Evolutionary conservation across 2,113 vertebrate species (phyloP), one percentile per base, ranked within the genome.

Genomic region (Gadus chalcogrammus): DNA sequence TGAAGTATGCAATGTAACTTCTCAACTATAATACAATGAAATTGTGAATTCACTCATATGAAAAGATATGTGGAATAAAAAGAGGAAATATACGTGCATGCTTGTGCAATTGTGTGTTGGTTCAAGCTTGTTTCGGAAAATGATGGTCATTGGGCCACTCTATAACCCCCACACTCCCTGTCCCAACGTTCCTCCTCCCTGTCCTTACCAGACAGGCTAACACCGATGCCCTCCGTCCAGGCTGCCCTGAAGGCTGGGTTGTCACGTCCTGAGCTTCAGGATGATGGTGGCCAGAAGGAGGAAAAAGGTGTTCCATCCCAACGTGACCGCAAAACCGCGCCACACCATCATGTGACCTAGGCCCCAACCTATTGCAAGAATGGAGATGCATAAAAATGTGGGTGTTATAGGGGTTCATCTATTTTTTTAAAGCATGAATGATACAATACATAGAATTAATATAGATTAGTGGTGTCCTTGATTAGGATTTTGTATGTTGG

Each of bases 251-350:
- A 20, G 67, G 68, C 52, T 35, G 1, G 5, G 2, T 48, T 0
- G 13, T 92, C 85, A 93, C 9, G 80, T 90, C 77, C 91, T 88
- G 52, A 93, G 80, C 79, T 93, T 93, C 18, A 93, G 67, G 84
- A 93, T 93, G 83, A 93, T 75, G 0, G 91, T 93, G 13, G 92
- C 91, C 73, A 93, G 71, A 78, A 93, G 74, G 66, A 93, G 74
- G 85, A 93, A 93, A 88, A 93, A 93, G 0, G 87, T 88, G 84
- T 91, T 93, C 91, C 93, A 93, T 53, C 90, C 91, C 20, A 93
- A 71, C 20, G 91, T 92, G 75, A 92, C 88, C 0, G 82, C 88
- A 2, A 93, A 93, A 48, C 91, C 91, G 58, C 91, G 82, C 93
- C 91, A 93, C 71, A 93, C 92, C 88, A 92, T 91, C 89, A 92